Percentiles rank a stretch among this genome's conserved stretches.
phyloP scores from a whole-genome alignment of 1,140 invertebrate species.

The Odontomachus brunneus region DNA sequence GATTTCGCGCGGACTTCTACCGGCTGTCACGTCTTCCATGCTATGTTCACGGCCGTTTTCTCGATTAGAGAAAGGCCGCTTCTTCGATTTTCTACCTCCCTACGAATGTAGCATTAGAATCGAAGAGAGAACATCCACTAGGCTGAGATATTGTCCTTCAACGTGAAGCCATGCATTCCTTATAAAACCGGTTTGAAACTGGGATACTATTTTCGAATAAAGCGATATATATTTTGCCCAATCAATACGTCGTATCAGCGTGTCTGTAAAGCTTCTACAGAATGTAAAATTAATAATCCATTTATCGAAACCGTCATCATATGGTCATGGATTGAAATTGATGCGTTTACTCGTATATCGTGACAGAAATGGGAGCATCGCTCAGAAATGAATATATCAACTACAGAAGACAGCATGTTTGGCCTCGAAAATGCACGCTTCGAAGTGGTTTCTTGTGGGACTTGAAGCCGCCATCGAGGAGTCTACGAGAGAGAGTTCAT shows the following conservation, averaged over 20 bases:
- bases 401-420: neutral
- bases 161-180: conserved; percentile 7
- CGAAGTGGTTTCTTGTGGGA: no score
- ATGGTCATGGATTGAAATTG: no score
- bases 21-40: conserved; percentile 23
- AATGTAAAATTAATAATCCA: no score
- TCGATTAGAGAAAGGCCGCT: conserved; percentile 45
- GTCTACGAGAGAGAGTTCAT: neutral
- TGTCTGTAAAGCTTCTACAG: no score
- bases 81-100: conserved; percentile 27
- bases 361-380: no score
- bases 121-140: conserved; percentile 30
- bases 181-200: conserved; percentile 29
- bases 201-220: conserved; percentile 1
- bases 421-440: neutral
- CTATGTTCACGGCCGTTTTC: conserved; percentile 55
- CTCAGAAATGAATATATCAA: neutral
- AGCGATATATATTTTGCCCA: no score
- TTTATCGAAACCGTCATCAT: no score
- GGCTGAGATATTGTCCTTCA: conserved; percentile 32
- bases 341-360: no score
- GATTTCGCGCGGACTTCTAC: neutral
- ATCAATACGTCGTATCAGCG: no score
- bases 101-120: conserved; percentile 24
- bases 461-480: conserved; percentile 5